phyloP scores from a whole-genome alignment of 2,797 vertebrate species.

The Hybognathus amarus region DNA sequence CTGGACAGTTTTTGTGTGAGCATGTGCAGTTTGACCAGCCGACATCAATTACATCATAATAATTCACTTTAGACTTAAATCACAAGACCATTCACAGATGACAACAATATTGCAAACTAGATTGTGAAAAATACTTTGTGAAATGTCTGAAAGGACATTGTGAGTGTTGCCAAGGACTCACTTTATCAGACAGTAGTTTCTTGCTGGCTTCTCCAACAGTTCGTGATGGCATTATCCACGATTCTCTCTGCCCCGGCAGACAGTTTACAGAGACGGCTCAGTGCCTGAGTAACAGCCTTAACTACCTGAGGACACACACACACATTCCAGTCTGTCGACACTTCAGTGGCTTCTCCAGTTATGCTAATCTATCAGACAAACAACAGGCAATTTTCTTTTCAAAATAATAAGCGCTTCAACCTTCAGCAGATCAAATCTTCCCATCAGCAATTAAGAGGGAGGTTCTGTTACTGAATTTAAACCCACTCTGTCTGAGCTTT shows the following conservation, averaged over 20 bases:
- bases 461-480: slow-evolving; percentile 38
- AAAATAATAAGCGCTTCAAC: slow-evolving; percentile 31
- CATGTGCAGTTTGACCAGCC: background rate
- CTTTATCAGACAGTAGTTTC: slow-evolving; percentile 86
- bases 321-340: slow-evolving; percentile 54
- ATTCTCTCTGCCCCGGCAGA: slow-evolving; percentile 94
- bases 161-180: slow-evolving; percentile 67
- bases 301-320: slow-evolving; percentile 83
- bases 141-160: background rate
- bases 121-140: slow-evolving; percentile 3
- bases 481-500: background rate
- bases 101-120: background rate
- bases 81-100: slow-evolving; percentile 9
- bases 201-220: slow-evolving; percentile 95
- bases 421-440: slow-evolving; percentile 19
- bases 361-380: slow-evolving; percentile 49
- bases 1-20: background rate
- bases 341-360: slow-evolving; percentile 22
- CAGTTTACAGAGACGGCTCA: slow-evolving; percentile 94
- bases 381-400: slow-evolving; percentile 48
- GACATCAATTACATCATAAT: background rate
- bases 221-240: slow-evolving; percentile 92
- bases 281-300: slow-evolving; percentile 93
- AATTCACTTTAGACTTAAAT: slow-evolving; percentile 5
- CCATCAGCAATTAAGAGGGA: slow-evolving; percentile 52